Evolutionary conservation across 1,140 invertebrate genomes (phyloP).

Genomic region (Drosophila serrata): DNA sequence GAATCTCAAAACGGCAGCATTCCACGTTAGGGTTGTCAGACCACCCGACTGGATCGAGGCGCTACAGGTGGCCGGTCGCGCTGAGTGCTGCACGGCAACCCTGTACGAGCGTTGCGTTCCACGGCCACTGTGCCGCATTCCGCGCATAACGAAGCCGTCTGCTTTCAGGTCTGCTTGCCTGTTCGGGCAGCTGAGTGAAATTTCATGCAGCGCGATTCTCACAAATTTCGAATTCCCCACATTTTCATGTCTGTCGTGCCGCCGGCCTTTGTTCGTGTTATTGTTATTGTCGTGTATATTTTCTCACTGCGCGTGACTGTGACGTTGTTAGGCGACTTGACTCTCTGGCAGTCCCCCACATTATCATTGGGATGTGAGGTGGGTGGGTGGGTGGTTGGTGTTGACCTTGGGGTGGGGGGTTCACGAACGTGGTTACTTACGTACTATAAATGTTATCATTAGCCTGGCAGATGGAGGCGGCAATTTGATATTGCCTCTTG

Average conservation of each 20-base stretch:
- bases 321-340: slow-evolving; percentile 3
- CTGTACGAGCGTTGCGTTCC: slow-evolving; percentile 34
- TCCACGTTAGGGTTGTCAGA: slow-evolving; percentile 41
- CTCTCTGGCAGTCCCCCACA: neutral
- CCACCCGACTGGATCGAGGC: slow-evolving; percentile 17
- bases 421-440: neutral
- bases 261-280: slow-evolving; percentile 40
- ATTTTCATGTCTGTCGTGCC: slow-evolving; percentile 71
- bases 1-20: slow-evolving; percentile 25
- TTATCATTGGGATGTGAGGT: neutral
- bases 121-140: slow-evolving; percentile 62
- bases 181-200: slow-evolving; percentile 80
- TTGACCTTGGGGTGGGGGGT: slow-evolving; percentile 5
- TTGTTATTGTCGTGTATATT: slow-evolving; percentile 19
- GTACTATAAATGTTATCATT: neutral
- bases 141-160: slow-evolving; percentile 75
- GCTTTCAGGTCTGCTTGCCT: slow-evolving; percentile 71
- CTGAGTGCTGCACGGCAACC: slow-evolving; percentile 19
- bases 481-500: no score
- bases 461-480: no score
- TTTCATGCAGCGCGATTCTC: slow-evolving; percentile 83
- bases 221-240: slow-evolving; percentile 83
- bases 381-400: slow-evolving; percentile 1
- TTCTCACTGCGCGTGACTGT: slow-evolving; percentile 27
- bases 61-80: slow-evolving; percentile 28